Evolutionary conservation across 2,888 invertebrate genomes (phyloP).

Genomic region (Drosophila nigricruria): DNA sequence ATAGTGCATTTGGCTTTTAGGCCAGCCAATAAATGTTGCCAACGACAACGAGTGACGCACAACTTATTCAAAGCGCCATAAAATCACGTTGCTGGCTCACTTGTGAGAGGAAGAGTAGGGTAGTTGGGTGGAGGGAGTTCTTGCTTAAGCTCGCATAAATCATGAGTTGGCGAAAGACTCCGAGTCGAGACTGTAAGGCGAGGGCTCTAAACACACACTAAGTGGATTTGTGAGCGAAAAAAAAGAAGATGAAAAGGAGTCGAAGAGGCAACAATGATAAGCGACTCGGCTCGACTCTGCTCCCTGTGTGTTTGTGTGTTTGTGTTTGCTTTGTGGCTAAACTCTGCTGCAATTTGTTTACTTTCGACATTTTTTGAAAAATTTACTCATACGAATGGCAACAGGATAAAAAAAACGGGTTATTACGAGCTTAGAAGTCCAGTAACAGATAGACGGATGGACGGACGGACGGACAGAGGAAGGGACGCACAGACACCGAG

Average conservation of each 20-base stretch:
- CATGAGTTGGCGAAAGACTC: slow-evolving; percentile 50
- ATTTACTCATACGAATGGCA: slow-evolving; percentile 43
- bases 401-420: slow-evolving; percentile 51
- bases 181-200: slow-evolving; percentile 15
- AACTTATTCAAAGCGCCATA: slow-evolving; percentile 74
- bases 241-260: slow-evolving; percentile 3
- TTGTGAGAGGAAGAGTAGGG: neutral
- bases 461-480: neutral
- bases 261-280: slow-evolving; percentile 65
- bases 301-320: slow-evolving; percentile 15
- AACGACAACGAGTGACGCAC: slow-evolving; percentile 46
- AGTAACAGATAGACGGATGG: neutral
- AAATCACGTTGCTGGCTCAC: slow-evolving; percentile 36
- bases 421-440: slow-evolving; percentile 73
- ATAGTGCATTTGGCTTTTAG: slow-evolving; percentile 61
- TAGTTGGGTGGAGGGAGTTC: neutral
- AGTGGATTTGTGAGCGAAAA: slow-evolving; percentile 70
- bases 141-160: slow-evolving; percentile 50
- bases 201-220: slow-evolving; percentile 71
- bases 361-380: slow-evolving; percentile 77
- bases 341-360: slow-evolving; percentile 79
- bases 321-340: slow-evolving; percentile 59
- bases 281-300: slow-evolving; percentile 36
- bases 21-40: slow-evolving; percentile 60
- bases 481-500: neutral